Base-by-base conservation (phyloP, 1,140 invertebrate genomes). In the Araneus ventricosus region DNA sequence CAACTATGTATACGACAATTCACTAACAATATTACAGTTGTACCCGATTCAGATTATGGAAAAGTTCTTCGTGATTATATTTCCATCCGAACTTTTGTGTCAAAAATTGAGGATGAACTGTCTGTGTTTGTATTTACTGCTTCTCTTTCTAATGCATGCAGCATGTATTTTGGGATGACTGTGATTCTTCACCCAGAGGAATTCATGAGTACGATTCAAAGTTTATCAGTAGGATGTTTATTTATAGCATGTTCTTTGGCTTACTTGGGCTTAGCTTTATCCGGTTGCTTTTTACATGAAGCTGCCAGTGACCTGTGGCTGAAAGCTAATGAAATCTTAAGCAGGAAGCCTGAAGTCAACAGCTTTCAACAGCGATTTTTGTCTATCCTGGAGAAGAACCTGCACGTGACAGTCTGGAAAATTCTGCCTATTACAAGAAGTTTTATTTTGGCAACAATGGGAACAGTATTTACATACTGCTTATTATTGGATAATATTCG, bases 401-500 rank as follows among this genome's bases (percentile, higher is more conserved):
- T 88, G 4, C 2, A 41, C 6, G 4, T 88, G 1, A 88, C 34
- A 52, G 63, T 88, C 4, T 88, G 87, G 87, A 88, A 88, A 34
- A 75, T 75, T 7, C 24, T 75, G 27, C 63, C 63, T 0, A 88
- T 88, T 27, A 88, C 45, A 45, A 75, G 87, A 70, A 75, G 63
- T 52, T 67, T 88, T 5, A 45, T 88, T n/a, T 24, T 88, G 37
- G 87, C 37, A n/a, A 70, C 39, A 4, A 27, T 75, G 22, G 87
- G 87, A 27, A 45, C 63, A 8, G 10, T 88, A 14, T 30, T 88
- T 14, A 88, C 87, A 27, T 88, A 88, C n/a, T 70, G 59, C 27
- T 3, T 88, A n/a, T 45, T 88, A 30, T 70, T 88, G 41, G 87
- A 88, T 88, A 45, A 30, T 24, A n/a, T 88, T 1, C n/a, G 82